Percentiles rank a stretch among this genome's conserved stretches.
Evolutionary conservation across 2,113 vertebrate species (phyloP).

Genomic region (Turnix velox): DNA sequence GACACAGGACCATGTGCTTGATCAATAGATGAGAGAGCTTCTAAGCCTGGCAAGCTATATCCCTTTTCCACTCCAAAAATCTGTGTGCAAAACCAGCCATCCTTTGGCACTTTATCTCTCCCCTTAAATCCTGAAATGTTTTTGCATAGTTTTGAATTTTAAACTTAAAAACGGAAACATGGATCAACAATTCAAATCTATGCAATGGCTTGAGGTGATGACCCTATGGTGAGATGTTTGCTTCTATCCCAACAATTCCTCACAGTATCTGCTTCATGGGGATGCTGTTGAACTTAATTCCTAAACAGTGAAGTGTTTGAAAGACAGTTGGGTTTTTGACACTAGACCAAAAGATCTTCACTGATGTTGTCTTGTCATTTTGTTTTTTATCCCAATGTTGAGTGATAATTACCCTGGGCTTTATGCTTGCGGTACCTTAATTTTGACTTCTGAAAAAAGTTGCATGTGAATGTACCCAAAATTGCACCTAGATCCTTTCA

Average conservation of each 20-base stretch:
- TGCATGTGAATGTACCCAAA: neutral
- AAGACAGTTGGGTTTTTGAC: neutral
- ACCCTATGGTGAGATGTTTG: neutral
- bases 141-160: neutral
- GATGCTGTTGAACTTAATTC: neutral
- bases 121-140: neutral
- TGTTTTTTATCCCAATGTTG: neutral
- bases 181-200: neutral
- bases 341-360: neutral
- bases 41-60: neutral
- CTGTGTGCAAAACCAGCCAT: neutral
- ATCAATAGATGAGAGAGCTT: neutral
- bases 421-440: neutral
- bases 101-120: neutral
- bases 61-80: neutral
- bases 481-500: neutral
- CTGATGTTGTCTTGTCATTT: neutral
- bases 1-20: rapidly evolving
- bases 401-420: neutral
- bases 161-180: neutral
- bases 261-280: neutral
- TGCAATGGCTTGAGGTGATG: neutral
- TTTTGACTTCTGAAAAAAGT: neutral
- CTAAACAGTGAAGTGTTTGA: neutral
- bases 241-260: neutral